These are phyloP conservation scores for Autographa pulchrina DNA, from an alignment of 2,888 invertebrate genomes.

Conservation along the genomic window DNA sequence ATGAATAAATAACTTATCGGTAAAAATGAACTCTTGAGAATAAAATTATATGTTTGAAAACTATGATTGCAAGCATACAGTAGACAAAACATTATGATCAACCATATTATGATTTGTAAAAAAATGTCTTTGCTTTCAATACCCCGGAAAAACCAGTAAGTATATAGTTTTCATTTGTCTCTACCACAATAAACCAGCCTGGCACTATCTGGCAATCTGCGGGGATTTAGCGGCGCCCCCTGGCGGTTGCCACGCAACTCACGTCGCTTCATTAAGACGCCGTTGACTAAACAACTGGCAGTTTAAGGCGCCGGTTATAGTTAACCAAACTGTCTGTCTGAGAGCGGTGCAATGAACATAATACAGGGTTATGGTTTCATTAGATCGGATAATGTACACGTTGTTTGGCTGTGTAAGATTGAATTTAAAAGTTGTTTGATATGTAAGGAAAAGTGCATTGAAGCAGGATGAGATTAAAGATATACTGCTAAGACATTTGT, in stretches of 20 bases:
- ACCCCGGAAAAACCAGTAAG: conserved; percentile 5
- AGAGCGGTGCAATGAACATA: neutral
- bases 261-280: conserved; percentile 51
- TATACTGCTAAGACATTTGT: no score
- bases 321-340: neutral
- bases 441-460: no score
- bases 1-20: no score
- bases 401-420: no score
- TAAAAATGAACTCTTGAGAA: no score
- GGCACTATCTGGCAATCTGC: conserved; percentile 46
- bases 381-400: neutral
- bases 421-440: no score
- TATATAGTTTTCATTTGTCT: conserved; percentile 32
- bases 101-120: neutral
- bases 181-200: conserved; percentile 49
- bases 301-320: conserved; percentile 25
- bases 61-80: no score
- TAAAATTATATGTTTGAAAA: no score
- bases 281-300: conserved; percentile 49
- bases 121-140: neutral
- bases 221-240: conserved; percentile 48
- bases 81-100: no score
- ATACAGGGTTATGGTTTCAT: neutral
- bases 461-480: no score
- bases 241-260: conserved; percentile 45